These are phyloP conservation scores for Chromoteleia sp. DNA, from an alignment of 2,888 invertebrate genomes.

Conservation along the genomic window DNA sequence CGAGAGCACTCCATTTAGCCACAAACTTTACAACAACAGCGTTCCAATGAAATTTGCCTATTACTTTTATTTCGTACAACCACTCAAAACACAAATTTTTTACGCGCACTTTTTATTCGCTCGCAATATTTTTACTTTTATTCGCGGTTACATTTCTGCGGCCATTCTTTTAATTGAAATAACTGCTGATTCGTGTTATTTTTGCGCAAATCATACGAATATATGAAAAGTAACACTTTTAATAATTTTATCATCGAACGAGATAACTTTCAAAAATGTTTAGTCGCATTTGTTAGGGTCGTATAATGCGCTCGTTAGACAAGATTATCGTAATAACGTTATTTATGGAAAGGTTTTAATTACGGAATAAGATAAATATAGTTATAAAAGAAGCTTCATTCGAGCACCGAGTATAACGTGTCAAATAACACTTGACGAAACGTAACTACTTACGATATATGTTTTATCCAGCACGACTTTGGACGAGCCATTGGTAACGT, in stretches of 20 bases:
- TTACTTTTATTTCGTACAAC: slow-evolving; percentile 13
- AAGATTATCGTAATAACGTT: slow-evolving; percentile 3
- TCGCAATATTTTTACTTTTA: too few species aligned
- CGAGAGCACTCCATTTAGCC: slow-evolving; percentile 41
- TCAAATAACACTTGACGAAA: neutral
- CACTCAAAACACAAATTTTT: too few species aligned
- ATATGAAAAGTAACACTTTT: too few species aligned
- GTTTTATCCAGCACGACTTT: slow-evolving; percentile 85
- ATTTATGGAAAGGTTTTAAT: neutral
- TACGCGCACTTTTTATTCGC: too few species aligned
- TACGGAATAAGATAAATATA: neutral
- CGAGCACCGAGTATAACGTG: neutral
- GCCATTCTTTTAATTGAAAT: too few species aligned
- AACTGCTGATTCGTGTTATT: too few species aligned
- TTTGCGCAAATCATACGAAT: too few species aligned
- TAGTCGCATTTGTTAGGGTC: neutral
- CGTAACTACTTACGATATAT: slow-evolving; percentile 84
- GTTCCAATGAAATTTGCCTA: slow-evolving; percentile 37
- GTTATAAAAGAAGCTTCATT: neutral
- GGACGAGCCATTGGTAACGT: slow-evolving; percentile 85
- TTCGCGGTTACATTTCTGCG: too few species aligned
- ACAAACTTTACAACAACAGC: slow-evolving; percentile 34
- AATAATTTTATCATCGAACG: neutral
- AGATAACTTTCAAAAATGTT: neutral
- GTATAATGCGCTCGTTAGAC: slow-evolving; percentile 18